A percentile compares a stretch with the other conserved stretches of the same genome.
Evolutionary conservation across 2,888 invertebrate genomes (phyloP).

Genomic region (Cosmorhoe ocellata): DNA sequence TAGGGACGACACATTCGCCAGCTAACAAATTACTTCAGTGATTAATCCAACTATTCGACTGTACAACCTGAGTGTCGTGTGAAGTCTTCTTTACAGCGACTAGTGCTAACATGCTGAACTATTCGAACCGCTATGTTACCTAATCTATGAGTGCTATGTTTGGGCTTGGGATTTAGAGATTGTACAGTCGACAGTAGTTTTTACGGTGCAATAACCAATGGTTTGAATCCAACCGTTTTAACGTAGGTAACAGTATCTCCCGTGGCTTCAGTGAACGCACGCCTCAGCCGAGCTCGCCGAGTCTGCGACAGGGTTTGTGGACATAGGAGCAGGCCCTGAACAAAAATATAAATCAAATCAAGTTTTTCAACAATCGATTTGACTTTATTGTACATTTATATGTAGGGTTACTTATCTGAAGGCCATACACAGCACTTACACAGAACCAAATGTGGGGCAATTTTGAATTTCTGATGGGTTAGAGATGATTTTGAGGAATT

Average conservation of each 20-base stretch:
- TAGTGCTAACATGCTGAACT: constrained; percentile 30
- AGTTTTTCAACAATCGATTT: constrained; percentile 57
- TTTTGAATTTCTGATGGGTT: constrained; percentile 12
- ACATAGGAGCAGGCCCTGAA: constrained; percentile 93
- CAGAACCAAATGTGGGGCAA: constrained; percentile 34
- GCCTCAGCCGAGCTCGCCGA: constrained; percentile 91
- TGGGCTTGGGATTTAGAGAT: constrained; percentile 36
- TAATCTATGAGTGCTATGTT: neutral
- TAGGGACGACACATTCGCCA: constrained; percentile 78
- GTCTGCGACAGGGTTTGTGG: constrained; percentile 95
- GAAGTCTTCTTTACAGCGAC: constrained; percentile 13
- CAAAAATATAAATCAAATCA: constrained; percentile 72
- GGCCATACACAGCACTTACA: constrained; percentile 77
- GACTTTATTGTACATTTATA: constrained; percentile 53
- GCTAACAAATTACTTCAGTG: constrained; percentile 73
- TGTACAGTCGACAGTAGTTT: constrained; percentile 70
- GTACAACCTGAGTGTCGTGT: constrained; percentile 60
- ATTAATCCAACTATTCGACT: constrained; percentile 65
- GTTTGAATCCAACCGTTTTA: constrained; percentile 88
- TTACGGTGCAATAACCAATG: constrained; percentile 69
- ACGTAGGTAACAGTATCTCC: constrained; percentile 94
- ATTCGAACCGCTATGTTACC: constrained; percentile 5
- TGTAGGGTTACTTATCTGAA: constrained; percentile 57
- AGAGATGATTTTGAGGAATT: constrained; percentile 1
- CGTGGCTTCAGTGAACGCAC: constrained; percentile 95